Evolutionary conservation across 2,888 invertebrate genomes (phyloP), one percentile per base, ranked within the genome.

Genomic region (Caenorhabditis uteleia): DNA sequence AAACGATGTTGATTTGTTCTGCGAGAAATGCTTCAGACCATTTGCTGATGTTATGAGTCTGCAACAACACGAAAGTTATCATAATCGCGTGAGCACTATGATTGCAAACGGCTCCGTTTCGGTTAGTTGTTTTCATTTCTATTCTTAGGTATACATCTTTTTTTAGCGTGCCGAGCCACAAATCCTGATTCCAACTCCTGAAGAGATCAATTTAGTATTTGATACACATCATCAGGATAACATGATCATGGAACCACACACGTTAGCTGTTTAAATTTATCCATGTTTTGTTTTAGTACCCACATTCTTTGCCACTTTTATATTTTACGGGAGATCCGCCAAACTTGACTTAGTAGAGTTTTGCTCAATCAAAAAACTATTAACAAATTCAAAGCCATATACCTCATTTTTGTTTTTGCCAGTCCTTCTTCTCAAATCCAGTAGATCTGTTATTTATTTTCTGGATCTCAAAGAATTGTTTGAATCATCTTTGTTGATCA

Each of bases 31-130:
- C 48, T 56, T 23, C 40, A 46, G 66, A 14, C 47, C 46, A 21
- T 66, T 66, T 18, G 47, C 55, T 12, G 66, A 66, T 16, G 26
- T 42, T 12, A 38, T 20, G 3, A 60, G 59, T 31, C 51, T 18
- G 46, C 67, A 79, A 18, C 79, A 78, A 39, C 82, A 82, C 58
- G 70, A 74, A 51, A 71, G 72, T 57, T 78, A 80, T 45, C 82
- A 82, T 66, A 73, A 70, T 21, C 68, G 79, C 20, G 76, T 82
- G 2, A 57, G 61, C 25, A 27, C 57, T 12, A 62, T 82, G 57
- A 64, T 82, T 16, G 39, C 47, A 1, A 40, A 16, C 6, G 54
- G 59, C 33, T 16, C 14, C 2, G 20, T 40, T n/a, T 10, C 29
- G 18, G 50, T 50, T 10, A 34, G 36, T 33, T 33, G 5, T 33